phyloP scores from a whole-genome alignment of 1,140 invertebrate species.

The Ruditapes philippinarum region DNA sequence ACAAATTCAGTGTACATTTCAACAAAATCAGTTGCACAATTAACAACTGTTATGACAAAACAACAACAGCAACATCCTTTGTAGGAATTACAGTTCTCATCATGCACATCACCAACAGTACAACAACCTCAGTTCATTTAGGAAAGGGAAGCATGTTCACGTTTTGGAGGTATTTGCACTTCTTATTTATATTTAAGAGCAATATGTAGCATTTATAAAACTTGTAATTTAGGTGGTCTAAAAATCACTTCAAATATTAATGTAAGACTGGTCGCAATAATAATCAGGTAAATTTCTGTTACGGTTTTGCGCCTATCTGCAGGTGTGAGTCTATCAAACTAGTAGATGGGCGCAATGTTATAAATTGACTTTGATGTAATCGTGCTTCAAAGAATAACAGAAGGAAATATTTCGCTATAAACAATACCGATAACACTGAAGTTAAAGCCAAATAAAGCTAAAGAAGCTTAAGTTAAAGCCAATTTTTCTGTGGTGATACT shows the following conservation, averaged over 20 bases:
- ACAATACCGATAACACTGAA: not conserved
- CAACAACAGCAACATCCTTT: no score
- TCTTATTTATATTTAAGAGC: no score
- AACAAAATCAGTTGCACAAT: not conserved
- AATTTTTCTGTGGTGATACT: slow-evolving; percentile 2
- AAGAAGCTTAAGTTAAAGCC: not conserved
- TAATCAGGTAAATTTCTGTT: not conserved
- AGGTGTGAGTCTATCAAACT: not conserved
- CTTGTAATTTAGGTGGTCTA: not conserved
- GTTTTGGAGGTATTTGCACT: no score
- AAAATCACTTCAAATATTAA: not conserved
- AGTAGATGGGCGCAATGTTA: not conserved
- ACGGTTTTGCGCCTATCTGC: not conserved
- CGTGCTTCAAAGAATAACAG: no score
- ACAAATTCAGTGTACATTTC: not conserved
- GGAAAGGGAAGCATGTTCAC: no score
- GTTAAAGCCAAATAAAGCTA: no score
- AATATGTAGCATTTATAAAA: not conserved
- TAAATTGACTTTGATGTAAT: no score
- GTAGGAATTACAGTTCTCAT: no score
- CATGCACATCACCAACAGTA: no score
- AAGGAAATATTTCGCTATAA: not conserved
- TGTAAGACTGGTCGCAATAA: not conserved
- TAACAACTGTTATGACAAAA: not conserved
- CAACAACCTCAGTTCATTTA: no score